Conservation (phyloP, 1,140 invertebrate genomes). For the Euwallacea similis region DNA sequence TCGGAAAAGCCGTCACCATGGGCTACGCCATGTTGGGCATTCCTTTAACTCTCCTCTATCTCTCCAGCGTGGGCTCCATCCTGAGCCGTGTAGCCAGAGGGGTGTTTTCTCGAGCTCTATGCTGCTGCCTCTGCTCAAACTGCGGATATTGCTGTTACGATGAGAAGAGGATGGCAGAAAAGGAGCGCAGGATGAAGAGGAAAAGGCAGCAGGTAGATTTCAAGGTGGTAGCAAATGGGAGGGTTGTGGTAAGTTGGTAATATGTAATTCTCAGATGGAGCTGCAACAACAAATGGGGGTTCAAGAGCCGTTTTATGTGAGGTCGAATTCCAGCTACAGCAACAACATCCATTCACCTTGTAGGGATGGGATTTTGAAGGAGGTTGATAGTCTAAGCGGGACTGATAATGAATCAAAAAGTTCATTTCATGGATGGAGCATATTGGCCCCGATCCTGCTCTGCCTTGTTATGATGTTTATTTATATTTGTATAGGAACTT, state of each 20-base stretch:
- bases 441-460: constrained; percentile 74
- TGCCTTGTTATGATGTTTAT: constrained; percentile 78
- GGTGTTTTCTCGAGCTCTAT: constrained; percentile 80
- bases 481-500: constrained; percentile 85
- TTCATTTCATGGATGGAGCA: constrained; percentile 73
- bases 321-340: constrained; percentile 64
- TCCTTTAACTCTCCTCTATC: constrained; percentile 85
- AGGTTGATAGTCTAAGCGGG: constrained; percentile 70
- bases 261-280: constrained; percentile 58
- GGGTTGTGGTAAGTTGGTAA: neutral
- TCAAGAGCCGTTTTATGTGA: constrained; percentile 77
- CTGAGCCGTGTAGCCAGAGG: constrained; percentile 83
- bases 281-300: constrained; percentile 69
- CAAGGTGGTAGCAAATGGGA: neutral
- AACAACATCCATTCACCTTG: constrained; percentile 62
- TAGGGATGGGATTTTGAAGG: constrained; percentile 57
- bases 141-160: constrained; percentile 85
- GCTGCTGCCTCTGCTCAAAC: constrained; percentile 81
- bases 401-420: constrained; percentile 71
- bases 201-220: constrained; percentile 65
- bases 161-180: constrained; percentile 76
- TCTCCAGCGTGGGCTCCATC: constrained; percentile 80
- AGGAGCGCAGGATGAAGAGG: constrained; percentile 74
- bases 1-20: constrained; percentile 84
- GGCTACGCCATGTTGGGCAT: constrained; percentile 89